phyloP scores from a whole-genome alignment of 2,113 vertebrate species.

The Varanus komodoensis region DNA sequence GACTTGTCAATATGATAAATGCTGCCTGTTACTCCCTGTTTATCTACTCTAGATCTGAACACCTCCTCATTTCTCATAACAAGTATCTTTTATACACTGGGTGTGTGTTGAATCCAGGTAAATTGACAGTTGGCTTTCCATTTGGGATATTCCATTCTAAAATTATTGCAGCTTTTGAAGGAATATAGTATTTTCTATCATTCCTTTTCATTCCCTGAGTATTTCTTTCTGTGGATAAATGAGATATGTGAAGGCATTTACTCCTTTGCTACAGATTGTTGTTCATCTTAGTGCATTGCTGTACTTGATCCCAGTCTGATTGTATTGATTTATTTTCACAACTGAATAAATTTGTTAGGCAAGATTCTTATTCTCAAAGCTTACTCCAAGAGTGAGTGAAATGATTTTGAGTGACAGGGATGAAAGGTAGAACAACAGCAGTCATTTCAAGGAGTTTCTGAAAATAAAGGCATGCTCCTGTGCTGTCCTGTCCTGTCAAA shows the following conservation, averaged over 20 bases:
- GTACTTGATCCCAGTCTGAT: neutral
- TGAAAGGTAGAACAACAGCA: neutral
- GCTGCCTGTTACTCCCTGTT: constrained; percentile 13
- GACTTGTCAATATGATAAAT: constrained; percentile 23
- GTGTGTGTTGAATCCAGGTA: constrained; percentile 52
- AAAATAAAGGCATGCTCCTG: neutral
- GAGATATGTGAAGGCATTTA: constrained; percentile 31
- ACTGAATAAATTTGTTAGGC: neutral
- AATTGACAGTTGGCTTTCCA: neutral
- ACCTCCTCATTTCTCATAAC: constrained; percentile 70
- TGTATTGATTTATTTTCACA: neutral
- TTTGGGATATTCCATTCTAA: constrained; percentile 11
- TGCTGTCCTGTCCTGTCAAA: neutral
- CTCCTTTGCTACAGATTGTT: neutral
- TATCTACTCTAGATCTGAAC: constrained; percentile 30
- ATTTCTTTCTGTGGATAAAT: constrained; percentile 15
- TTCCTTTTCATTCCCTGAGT: constrained; percentile 15
- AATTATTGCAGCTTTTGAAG: constrained; percentile 51
- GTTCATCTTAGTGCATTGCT: neutral
- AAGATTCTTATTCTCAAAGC: neutral
- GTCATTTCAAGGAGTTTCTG: neutral
- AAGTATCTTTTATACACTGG: constrained; percentile 47
- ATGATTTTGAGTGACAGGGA: neutral
- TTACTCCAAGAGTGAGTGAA: neutral
- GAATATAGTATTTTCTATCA: neutral